Evolutionary conservation across 2,113 vertebrate genomes (phyloP).

Genomic region (Hiodon alosoides): DNA sequence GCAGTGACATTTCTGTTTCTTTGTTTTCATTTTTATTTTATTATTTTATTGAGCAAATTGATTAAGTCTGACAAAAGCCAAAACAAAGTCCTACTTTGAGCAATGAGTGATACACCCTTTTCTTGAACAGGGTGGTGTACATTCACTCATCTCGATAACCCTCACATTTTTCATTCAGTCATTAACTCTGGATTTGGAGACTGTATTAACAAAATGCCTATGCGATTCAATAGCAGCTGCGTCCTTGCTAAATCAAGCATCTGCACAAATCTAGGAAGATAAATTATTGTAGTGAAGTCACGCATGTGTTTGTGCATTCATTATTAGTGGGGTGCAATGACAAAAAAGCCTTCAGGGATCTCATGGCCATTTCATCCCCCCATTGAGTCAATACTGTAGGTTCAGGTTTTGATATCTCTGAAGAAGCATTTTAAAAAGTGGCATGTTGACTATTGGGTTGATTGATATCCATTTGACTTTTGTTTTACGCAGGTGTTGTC

Average conservation of each 20-base stretch:
- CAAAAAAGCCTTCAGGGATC: not conserved
- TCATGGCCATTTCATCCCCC: not conserved
- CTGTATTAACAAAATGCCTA: conserved; percentile 11
- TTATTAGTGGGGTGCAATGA: not conserved
- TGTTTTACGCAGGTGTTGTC: conserved; percentile 75
- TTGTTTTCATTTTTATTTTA: not conserved
- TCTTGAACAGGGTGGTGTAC: too few relatives aligned
- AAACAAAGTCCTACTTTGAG: too few relatives aligned
- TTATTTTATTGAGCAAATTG: not conserved
- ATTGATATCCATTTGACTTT: not conserved
- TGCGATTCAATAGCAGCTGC: conserved; percentile 10
- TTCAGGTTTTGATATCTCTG: not conserved
- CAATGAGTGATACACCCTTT: too few relatives aligned
- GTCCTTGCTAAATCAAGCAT: not conserved
- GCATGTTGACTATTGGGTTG: too few relatives aligned
- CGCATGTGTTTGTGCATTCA: conserved; percentile 10
- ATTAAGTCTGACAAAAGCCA: not conserved
- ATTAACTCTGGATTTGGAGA: conserved; percentile 9
- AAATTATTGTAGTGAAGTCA: conserved; percentile 7
- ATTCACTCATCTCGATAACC: conserved; percentile 9
- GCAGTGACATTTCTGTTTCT: not conserved
- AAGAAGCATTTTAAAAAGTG: not conserved
- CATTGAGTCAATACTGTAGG: not conserved
- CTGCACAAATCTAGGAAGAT: conserved; percentile 12
- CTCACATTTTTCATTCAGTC: conserved; percentile 1